A percentile compares a stretch with the other conserved stretches of the same genome.
phyloP scores from a whole-genome alignment of 2,888 invertebrate species.

The Leucophenga montana region DNA sequence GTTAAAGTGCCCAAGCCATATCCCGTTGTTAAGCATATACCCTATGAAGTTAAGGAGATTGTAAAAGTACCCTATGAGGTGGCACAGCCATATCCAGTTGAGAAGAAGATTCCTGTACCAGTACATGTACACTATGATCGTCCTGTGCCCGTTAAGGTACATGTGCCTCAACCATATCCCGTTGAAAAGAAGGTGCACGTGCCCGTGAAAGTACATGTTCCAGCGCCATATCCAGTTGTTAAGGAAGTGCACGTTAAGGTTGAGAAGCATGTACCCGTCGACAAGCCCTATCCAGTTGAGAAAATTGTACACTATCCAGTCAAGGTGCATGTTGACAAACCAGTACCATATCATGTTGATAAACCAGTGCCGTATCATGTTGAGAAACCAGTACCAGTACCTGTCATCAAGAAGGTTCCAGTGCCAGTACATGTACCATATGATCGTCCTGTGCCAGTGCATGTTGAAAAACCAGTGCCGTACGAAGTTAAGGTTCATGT shows the following conservation, averaged over 20 bases:
- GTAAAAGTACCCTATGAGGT: constrained; percentile 86
- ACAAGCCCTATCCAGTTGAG: constrained; percentile 83
- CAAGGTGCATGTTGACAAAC: constrained; percentile 80
- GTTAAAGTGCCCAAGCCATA: constrained; percentile 82
- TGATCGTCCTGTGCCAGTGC: constrained; percentile 79
- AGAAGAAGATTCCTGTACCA: constrained; percentile 84
- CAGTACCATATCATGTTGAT: constrained; percentile 78
- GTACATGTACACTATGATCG: constrained; percentile 83
- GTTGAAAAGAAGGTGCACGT: constrained; percentile 82
- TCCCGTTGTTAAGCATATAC: constrained; percentile 81
- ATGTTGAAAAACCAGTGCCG: constrained; percentile 83
- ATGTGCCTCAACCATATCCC: constrained; percentile 78
- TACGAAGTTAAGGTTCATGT: constrained; percentile 82
- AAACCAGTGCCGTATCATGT: constrained; percentile 80
- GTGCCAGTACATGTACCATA: constrained; percentile 79
- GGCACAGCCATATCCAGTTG: constrained; percentile 85
- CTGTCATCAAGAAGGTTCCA: constrained; percentile 78
- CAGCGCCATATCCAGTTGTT: constrained; percentile 82
- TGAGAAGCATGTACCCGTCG: constrained; percentile 83
- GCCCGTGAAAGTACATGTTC: constrained; percentile 82
- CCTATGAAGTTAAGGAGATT: constrained; percentile 84
- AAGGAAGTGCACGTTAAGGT: constrained; percentile 80
- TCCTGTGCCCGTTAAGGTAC: constrained; percentile 84
- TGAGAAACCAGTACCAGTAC: constrained; percentile 78
- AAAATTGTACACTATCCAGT: constrained; percentile 84